phyloP scores from a whole-genome alignment of 2,888 invertebrate genomes.

The Ectemnius lituratus region DNA sequence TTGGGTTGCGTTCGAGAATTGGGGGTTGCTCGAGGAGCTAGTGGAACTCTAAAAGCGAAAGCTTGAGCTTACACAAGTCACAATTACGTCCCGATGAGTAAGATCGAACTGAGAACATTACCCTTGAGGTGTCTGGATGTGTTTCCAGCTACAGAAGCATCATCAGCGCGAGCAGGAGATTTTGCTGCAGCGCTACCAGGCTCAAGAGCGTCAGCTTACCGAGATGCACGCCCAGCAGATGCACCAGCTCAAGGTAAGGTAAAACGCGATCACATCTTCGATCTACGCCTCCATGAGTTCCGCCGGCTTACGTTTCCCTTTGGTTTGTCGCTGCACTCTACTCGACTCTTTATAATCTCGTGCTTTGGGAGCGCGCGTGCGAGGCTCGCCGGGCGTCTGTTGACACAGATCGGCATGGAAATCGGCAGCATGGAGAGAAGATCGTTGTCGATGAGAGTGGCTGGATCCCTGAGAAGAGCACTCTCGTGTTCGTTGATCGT shows the following conservation, averaged over 20 bases:
- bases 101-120: constrained; percentile 60
- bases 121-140: constrained; percentile 76
- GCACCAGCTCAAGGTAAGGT: constrained; percentile 90
- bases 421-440: too few species aligned
- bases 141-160: constrained; percentile 93
- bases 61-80: neutral
- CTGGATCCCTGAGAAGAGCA: neutral
- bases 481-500: neutral
- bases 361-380: neutral
- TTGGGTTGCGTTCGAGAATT: too few species aligned
- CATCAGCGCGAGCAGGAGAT: constrained; percentile 96
- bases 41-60: too few species aligned
- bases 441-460: neutral
- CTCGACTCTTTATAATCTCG: neutral
- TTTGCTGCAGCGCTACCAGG: constrained; percentile 93
- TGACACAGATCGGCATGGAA: neutral
- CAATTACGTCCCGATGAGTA: neutral
- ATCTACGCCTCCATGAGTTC: neutral
- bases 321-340: neutral
- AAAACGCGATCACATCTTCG: neutral
- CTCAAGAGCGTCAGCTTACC: constrained; percentile 93
- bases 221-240: constrained; percentile 94
- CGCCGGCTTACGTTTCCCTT: neutral
- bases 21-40: too few species aligned
- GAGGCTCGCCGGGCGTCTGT: neutral